Evolutionary conservation across 2,888 invertebrate genomes (phyloP), one percentile per base, ranked within the genome.

Genomic region (Lithophane leautieri): DNA sequence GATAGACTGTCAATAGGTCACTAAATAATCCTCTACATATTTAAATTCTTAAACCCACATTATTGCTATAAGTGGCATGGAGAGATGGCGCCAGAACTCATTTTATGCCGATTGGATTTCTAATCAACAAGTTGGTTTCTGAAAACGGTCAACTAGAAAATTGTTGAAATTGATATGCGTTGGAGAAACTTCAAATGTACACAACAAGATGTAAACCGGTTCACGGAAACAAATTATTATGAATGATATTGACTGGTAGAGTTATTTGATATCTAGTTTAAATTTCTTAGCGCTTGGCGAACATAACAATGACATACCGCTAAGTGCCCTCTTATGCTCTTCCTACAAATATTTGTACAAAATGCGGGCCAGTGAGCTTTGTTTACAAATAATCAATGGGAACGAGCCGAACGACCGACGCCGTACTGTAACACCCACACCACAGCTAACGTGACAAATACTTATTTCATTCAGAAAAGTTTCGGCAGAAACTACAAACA

Each of bases 321-420:
- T 94, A 94, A 95, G 94, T 94, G 94, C 91, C 89, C 92, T 94
- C 93, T 93, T 94, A 90, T 94, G 91, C 92, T 92, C 91, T 89
- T 89, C 83, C 85, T 82, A 91, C 92, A 94, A 95, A 95, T 94
- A 94, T 95, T 95, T 92, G 91, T 91, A 91, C 89, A 90, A 92
- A 92, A 89, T 90, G 86, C 88, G 78, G 86, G 86, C 90, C 88
- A 90, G 82, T 89, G 81, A 86, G 86, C 87, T 91, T 90, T 93
- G 91, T 93, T 93, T 91, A 93, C 93, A 92, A 92, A 93, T 92
- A 92, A 94, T 93, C 92, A 94, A 89, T 93, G 93, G 89, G 92
- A 93, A 93, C 89, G 86, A 86, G 83, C 81, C 86, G 82, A 76
- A 79, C 78, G 84, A 78, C 81, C 78, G 84, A 78, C 81, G 83